Conservation (phyloP, 2,888 invertebrate genomes). For the Tromatobia lineatoria region DNA sequence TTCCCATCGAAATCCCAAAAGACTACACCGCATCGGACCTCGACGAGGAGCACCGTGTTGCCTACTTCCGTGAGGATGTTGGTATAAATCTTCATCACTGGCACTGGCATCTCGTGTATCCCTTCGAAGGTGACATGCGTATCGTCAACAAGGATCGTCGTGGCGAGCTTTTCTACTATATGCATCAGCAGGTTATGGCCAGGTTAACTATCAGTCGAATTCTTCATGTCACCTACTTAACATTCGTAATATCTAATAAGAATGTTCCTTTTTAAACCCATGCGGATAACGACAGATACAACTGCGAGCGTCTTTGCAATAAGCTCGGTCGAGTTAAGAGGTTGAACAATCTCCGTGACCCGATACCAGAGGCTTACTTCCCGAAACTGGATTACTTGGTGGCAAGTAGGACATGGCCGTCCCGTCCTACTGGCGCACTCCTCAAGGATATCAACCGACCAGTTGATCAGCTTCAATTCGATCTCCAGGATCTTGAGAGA, state of each 20-base stretch:
- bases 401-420: slow-evolving; percentile 92
- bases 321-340: slow-evolving; percentile 88
- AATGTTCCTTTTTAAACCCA: not conserved
- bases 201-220: slow-evolving; percentile 83
- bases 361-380: slow-evolving; percentile 94
- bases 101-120: slow-evolving; percentile 97
- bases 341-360: slow-evolving; percentile 89
- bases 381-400: slow-evolving; percentile 93
- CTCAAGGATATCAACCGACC: slow-evolving; percentile 89
- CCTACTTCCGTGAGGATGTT: slow-evolving; percentile 95
- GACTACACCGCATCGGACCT: slow-evolving; percentile 92
- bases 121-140: slow-evolving; percentile 89
- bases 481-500: slow-evolving; percentile 90
- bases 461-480: slow-evolving; percentile 89
- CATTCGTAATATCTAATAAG: not conserved
- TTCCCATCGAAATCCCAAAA: slow-evolving; percentile 89
- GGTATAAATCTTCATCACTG: slow-evolving; percentile 96
- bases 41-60: slow-evolving; percentile 92
- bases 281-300: slow-evolving; percentile 87
- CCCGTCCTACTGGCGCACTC: slow-evolving; percentile 88
- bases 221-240: not conserved
- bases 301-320: slow-evolving; percentile 92
- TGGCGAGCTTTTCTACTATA: slow-evolving; percentile 93
- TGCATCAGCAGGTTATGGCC: slow-evolving; percentile 91
- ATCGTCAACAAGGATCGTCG: slow-evolving; percentile 92